Base-by-base conservation (phyloP, 2,888 invertebrate genomes). In the Temnothorax unifasciatus region DNA sequence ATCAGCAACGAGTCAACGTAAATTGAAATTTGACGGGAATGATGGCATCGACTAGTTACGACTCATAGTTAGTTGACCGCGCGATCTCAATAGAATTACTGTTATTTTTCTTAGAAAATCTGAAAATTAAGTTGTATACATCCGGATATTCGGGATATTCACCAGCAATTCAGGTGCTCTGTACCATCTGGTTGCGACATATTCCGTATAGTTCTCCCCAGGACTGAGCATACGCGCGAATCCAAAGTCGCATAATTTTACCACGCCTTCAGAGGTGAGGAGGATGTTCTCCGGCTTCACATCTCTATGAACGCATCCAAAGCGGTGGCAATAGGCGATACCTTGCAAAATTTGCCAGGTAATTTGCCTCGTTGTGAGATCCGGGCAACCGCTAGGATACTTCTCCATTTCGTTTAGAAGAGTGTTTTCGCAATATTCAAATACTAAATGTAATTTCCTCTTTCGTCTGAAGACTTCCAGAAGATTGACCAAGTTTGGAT, bases 201-300 rank as follows among this genome's bases (percentile, higher is more conserved):
- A 99, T 95, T 99, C 99, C 77, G 99, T 99, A 95, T 99, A 99
- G 95, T 99, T 98, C 96, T 99, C 99, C 0, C 98, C 99, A 0
- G 99, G 99, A 95, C 98, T 98, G 93, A 99, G 96, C 96, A 99
- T 98, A 92, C 99, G 96, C 0, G 99, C 99, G 95, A 99, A 99
- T 74, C 99, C 99, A 95, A 99, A 99, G 95, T 99, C 99, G 94
- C 99, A 99, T 3, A 99, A 96, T 95, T 99, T 99, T 86, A 99
- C 99, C 77, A 99, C 97, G 0, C 99, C 99, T 86, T 97, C 97
- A 81, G 97, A 96, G 18, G 99, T 99, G 82, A 99, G 96, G 76
- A 99, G 96, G 86, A 99, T 99, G 95, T 99, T 99, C 96, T 99
- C 99, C 0, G 99, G 99, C 95, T 99, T 99, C 61, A 99, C 99